Evolutionary conservation across 2,113 vertebrate genomes (phyloP), one percentile per base, ranked within the genome.

Genomic region (Pipra filicauda): DNA sequence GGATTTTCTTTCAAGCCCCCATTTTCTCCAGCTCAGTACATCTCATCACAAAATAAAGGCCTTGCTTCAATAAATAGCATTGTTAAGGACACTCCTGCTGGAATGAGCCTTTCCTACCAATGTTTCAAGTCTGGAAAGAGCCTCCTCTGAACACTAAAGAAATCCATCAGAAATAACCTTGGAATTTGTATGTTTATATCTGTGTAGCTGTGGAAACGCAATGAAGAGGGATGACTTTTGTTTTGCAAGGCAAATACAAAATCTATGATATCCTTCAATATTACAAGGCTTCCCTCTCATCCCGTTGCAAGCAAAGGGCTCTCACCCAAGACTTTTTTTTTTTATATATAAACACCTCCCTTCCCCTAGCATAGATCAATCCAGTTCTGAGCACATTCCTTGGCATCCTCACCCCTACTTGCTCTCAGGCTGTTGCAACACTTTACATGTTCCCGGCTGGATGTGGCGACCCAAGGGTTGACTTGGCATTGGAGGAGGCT

Each of bases 161-260:
- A 97, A 89, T 90, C 86, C 85, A 66, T 89, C 49, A 91, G 86
- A 97, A 96, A 67, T 46, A 94, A 95, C 91, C 57, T 88, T 96
- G 90, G 74, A 91, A 96, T 97, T 64, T 95, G 46, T 81, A 24
- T 92, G 66, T 95, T 93, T 92, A 37, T 95, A 75, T 93, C 93
- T 94, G 66, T 0, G 20, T 97, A 95, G 93, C 95, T 97, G 91
- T 94, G 93, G 84, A 96, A 96, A 91, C 91, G 73, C 28, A 70
- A 21, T 64, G 62, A 75, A 89, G 80, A 90, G 28, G 33, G 35
- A 18, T 88, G 78, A 3, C 0, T 55, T 72, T 80, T 88, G 20
- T 74, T 93, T 89, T 91, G 91, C 9, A 11, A 92, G 55, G 65
- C 91, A 92, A 92, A 71, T 8, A 84, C 33, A 83, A 92, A 65